Conservation (phyloP, 2,888 invertebrate genomes). For the Mechanitis messenoides region DNA sequence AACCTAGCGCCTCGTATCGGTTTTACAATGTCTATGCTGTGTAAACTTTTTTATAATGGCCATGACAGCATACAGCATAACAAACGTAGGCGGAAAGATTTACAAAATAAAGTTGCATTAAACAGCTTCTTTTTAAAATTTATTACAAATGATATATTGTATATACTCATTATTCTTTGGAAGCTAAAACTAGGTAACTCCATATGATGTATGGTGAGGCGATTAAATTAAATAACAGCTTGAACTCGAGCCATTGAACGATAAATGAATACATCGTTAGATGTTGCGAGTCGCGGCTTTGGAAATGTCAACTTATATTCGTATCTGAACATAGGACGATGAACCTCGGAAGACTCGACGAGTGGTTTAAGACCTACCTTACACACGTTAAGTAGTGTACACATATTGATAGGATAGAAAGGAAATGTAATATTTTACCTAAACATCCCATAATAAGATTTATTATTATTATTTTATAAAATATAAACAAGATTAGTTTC, state of each 20-base stretch:
- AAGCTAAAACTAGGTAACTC: too few relatives aligned
- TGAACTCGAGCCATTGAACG: constrained; percentile 11
- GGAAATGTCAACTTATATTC: constrained; percentile 39
- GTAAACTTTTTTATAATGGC: constrained; percentile 19
- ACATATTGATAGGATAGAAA: too few relatives aligned
- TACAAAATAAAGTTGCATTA: constrained; percentile 4
- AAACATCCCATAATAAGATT: too few relatives aligned
- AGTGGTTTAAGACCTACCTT: too few relatives aligned
- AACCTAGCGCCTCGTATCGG: constrained; percentile 4
- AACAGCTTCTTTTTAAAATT: neutral
- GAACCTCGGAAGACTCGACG: constrained; percentile 27
- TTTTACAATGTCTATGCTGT: constrained; percentile 11
- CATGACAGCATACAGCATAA: constrained; percentile 12
- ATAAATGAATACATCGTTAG: constrained; percentile 19
- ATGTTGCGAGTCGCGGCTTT: constrained; percentile 10
- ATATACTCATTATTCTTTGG: too few relatives aligned
- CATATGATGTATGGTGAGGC: too few relatives aligned
- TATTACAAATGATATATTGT: constrained; percentile 1
- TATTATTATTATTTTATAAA: too few relatives aligned
- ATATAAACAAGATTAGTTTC: too few relatives aligned
- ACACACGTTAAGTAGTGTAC: too few relatives aligned
- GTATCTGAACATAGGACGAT: constrained; percentile 35
- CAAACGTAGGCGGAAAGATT: constrained; percentile 12
- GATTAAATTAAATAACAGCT: neutral
- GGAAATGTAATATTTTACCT: too few relatives aligned